Base-by-base conservation (phyloP, 2,888 invertebrate genomes). In the Apotomis turbidana region DNA sequence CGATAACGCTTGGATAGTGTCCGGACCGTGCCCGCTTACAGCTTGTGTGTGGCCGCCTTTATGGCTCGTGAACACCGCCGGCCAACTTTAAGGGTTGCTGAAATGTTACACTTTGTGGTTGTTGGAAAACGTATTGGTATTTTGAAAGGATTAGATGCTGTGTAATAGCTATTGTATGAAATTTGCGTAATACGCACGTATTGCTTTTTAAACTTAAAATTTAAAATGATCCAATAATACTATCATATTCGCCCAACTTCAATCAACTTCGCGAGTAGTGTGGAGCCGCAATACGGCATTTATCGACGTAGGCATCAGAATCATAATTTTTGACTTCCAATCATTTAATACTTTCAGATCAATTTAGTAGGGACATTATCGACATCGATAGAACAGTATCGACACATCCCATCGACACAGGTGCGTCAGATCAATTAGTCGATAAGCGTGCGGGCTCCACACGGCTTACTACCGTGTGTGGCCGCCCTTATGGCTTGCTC, bases 391-490 rank as follows among this genome's bases (percentile, higher is more conserved):
- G 10, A 10, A 3, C 8, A 6, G 8, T 44, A 44, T 62, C 4
- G 46, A 49, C 49, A 49, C 49, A 6, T 8, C 71, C 6, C 80
- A 79, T 6, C 5, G 67, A 68, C 78, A 70, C 84, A 85, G 85
- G 85, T 86, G 85, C 81, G 81, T 80, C 77, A 83, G 85, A 88
- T 88, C 87, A 87, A 88, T 89, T 88, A 87, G 84, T 79, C 49
- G 49, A 49, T 49, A 49, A 49, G 38, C 51, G 67, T 68, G 67
- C 58, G 67, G 66, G 66, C 66, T 67, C 46, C 10, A 58, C 46
- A 57, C 46, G 66, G 55, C 49, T 49, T 49, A 49, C 49, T 49
- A 9, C 66, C n/a, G 66, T 57, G 66, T 66, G 66, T 46, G 57
- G 66, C 57, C 57, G 36, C 41, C 57, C 54, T 66, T 66, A 66